Evolutionary conservation across 2,797 vertebrate species (phyloP).

Genomic region (Cuniculus paca): DNA sequence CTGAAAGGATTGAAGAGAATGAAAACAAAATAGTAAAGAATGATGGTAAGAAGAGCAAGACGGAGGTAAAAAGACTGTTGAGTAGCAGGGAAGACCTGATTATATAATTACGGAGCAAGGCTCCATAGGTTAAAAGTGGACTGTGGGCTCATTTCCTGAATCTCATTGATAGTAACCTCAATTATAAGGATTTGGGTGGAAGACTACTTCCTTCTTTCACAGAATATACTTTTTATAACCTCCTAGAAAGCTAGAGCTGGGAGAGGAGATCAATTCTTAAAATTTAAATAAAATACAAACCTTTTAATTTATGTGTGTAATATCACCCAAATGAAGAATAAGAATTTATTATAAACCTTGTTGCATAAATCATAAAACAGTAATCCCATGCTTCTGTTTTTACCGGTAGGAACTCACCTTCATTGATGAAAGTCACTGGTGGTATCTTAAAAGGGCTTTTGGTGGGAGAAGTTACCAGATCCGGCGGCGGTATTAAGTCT

Average conservation of each 20-base stretch:
- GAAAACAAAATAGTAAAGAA: neutral
- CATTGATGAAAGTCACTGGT: constrained; percentile 94
- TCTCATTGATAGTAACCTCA: neutral
- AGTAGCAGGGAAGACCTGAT: neutral
- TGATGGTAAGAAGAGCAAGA: neutral
- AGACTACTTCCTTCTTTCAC: neutral
- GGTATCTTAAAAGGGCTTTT: constrained; percentile 93
- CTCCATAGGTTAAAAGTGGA: neutral
- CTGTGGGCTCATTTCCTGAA: neutral
- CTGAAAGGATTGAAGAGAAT: neutral
- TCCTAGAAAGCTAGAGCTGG: neutral
- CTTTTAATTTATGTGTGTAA: neutral
- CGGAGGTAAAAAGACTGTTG: neutral
- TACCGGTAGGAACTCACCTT: constrained; percentile 89
- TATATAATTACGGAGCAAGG: neutral
- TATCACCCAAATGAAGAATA: neutral
- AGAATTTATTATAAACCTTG: neutral
- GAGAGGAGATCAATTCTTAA: neutral
- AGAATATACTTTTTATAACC: neutral
- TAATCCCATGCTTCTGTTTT: neutral
- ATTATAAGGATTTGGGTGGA: neutral
- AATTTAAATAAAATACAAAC: constrained; percentile 38
- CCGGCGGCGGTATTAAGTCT: constrained; percentile 90
- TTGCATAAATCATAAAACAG: neutral
- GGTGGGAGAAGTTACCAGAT: constrained; percentile 91